Conservation (phyloP, 2,113 vertebrate genomes). For the Catharus minimus region DNA sequence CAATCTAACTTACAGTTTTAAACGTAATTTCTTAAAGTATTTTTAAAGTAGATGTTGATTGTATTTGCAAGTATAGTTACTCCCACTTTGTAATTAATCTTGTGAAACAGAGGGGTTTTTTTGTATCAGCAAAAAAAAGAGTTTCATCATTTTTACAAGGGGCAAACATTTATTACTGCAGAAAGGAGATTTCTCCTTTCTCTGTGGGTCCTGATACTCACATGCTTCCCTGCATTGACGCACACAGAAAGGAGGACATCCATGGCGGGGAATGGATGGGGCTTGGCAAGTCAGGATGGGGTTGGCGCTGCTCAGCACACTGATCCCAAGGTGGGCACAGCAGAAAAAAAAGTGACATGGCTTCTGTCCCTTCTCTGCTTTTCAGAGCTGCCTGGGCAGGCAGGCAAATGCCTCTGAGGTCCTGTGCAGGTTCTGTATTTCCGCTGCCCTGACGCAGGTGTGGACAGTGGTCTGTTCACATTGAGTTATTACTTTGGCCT, state of each 20-base stretch:
- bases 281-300: background rate
- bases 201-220: background rate
- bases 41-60: background rate
- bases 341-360: rapidly evolving
- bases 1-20: background rate
- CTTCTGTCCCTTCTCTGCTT: background rate
- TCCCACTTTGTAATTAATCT: background rate
- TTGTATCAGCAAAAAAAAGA: background rate
- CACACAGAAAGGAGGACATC: background rate
- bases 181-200: background rate
- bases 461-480: background rate
- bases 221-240: background rate
- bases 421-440: rapidly evolving
- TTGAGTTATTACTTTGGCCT: background rate
- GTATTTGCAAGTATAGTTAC: background rate
- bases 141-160: background rate
- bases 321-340: background rate
- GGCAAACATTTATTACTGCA: background rate
- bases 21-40: background rate
- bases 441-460: rapidly evolving
- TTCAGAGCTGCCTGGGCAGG: background rate
- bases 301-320: background rate
- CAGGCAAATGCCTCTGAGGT: background rate
- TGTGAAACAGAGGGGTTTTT: background rate
- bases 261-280: background rate